Percentiles rank a stretch among this genome's conserved stretches.
These are phyloP conservation scores for Alauda arvensis DNA, from an alignment of 2,797 vertebrate genomes.

Conservation along the genomic window DNA sequence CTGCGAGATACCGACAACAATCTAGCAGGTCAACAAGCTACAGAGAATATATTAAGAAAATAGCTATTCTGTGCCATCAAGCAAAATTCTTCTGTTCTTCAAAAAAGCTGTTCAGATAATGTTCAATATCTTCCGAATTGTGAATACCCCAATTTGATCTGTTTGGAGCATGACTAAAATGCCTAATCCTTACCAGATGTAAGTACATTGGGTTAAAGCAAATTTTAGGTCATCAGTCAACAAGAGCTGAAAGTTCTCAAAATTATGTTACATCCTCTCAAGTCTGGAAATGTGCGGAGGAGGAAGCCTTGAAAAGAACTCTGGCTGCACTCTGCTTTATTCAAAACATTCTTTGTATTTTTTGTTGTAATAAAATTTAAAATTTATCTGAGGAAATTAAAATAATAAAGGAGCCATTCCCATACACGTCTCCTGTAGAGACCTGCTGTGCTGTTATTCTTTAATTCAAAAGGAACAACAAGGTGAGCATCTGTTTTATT, in stretches of 20 bases:
- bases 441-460: not conserved
- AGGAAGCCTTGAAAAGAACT: slow-evolving; percentile 15
- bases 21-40: not conserved
- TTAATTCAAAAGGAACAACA: not conserved
- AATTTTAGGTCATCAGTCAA: not conserved
- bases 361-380: slow-evolving; percentile 1
- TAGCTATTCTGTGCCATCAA: not conserved
- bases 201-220: not conserved
- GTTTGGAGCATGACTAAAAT: not conserved
- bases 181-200: slow-evolving; percentile 5
- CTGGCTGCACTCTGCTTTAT: not conserved
- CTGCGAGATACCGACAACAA: not conserved
- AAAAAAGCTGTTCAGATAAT: not conserved
- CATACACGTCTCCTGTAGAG: not conserved
- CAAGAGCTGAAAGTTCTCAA: not conserved
- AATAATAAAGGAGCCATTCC: slow-evolving; percentile 17
- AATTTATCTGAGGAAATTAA: slow-evolving; percentile 29
- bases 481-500: not conserved
- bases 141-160: not conserved
- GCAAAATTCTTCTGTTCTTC: not conserved
- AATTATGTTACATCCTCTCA: not conserved
- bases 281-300: not conserved
- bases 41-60: not conserved
- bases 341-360: slow-evolving; percentile 21
- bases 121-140: not conserved